Conservation (phyloP, 2,797 vertebrate species). For the Prunella strophiata region DNA sequence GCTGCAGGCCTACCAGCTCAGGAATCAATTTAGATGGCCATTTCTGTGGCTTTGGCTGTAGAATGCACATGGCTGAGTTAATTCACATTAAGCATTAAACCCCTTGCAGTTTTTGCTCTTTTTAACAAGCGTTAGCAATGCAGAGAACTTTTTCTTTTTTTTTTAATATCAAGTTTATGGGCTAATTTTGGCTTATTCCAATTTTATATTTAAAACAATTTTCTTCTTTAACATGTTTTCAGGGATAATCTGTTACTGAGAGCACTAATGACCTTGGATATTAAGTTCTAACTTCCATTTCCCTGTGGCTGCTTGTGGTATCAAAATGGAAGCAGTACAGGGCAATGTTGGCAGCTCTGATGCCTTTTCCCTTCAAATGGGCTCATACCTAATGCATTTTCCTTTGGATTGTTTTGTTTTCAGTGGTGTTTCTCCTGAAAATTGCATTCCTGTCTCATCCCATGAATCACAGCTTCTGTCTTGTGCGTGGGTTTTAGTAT, state of each 20-base stretch:
- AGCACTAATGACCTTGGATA: conserved; percentile 54
- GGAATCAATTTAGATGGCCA: conserved; percentile 41
- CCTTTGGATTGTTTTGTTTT: conserved; percentile 48
- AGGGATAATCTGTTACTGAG: conserved; percentile 37
- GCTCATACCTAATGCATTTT: conserved; percentile 15
- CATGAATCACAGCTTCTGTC: conserved; percentile 50
- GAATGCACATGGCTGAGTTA: conserved; percentile 37
- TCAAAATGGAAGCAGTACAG: conserved; percentile 16
- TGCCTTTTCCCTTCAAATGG: not conserved
- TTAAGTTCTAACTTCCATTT: conserved; percentile 55
- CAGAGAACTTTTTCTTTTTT: not conserved
- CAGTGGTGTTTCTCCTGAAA: conserved; percentile 25
- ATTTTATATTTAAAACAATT: conserved; percentile 46
- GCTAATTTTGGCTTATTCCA: conserved; percentile 41
- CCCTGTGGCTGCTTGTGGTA: not conserved
- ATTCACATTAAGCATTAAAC: conserved; percentile 47
- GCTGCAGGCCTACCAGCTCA: conserved; percentile 51
- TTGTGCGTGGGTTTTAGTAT: conserved; percentile 24
- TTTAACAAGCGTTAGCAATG: conserved; percentile 42
- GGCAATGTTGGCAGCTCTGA: conserved; percentile 1
- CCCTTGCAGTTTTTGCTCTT: conserved; percentile 25
- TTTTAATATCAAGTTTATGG: conserved; percentile 31
- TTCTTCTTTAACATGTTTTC: conserved; percentile 29
- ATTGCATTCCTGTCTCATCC: conserved; percentile 53
- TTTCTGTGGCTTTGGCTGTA: conserved; percentile 10